These are phyloP conservation scores for Phyllotreta striolata DNA, from an alignment of 2,888 invertebrate species.

Conservation along the genomic window DNA sequence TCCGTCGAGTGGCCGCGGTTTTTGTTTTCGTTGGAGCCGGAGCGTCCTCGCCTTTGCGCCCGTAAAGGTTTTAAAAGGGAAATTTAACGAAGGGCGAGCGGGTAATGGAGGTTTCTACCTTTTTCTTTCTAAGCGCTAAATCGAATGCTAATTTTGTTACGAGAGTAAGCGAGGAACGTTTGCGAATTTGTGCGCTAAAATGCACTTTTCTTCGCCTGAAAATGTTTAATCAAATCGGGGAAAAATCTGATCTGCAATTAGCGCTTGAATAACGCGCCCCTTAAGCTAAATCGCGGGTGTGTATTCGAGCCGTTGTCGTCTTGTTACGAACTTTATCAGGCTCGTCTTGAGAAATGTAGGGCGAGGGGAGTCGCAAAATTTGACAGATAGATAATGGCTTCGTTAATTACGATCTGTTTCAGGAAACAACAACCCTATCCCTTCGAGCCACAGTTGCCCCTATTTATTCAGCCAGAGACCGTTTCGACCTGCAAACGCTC, in stretches of 20 bases:
- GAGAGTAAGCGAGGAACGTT: too few species aligned
- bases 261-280: neutral
- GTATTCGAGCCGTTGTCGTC: constrained; percentile 19
- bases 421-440: constrained; percentile 3
- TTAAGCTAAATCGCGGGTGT: constrained; percentile 13
- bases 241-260: neutral
- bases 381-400: constrained; percentile 36
- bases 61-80: constrained; percentile 6
- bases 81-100: constrained; percentile 7
- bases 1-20: constrained; percentile 9
- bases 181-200: too few species aligned
- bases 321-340: constrained; percentile 18
- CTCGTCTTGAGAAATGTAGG: constrained; percentile 8
- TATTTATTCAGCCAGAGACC: neutral
- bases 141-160: too few species aligned
- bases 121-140: too few species aligned
- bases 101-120: too few species aligned
- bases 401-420: constrained; percentile 32
- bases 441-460: neutral
- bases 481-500: too few species aligned
- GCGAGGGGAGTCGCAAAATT: constrained; percentile 29
- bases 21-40: constrained; percentile 1
- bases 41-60: constrained; percentile 1
- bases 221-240: neutral
- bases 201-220: too few species aligned